A percentile compares a stretch with the other conserved stretches of the same genome.
phyloP scores from a whole-genome alignment of 2,113 vertebrate genomes.

The Ochotona princeps region DNA sequence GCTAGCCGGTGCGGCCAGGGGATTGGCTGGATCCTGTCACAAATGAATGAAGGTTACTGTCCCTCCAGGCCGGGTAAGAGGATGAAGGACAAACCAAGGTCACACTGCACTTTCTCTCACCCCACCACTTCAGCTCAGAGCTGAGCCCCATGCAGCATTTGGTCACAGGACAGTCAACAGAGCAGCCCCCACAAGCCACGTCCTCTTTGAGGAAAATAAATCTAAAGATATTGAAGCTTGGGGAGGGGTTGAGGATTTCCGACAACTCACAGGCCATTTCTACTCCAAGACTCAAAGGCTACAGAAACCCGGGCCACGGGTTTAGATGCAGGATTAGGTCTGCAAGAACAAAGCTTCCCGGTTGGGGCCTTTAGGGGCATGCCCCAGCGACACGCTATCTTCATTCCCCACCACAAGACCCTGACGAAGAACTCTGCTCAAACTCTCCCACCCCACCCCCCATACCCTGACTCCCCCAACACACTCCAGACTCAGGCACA shows the following conservation, averaged over 20 bases:
- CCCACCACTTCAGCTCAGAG: neutral
- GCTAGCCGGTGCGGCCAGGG: too few species aligned
- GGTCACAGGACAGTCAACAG: neutral
- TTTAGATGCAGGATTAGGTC: neutral
- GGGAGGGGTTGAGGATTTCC: neutral
- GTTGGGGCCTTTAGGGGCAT: neutral
- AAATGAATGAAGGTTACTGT: too few species aligned
- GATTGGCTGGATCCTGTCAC: too few species aligned
- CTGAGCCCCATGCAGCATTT: neutral
- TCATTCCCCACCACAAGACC: too few species aligned
- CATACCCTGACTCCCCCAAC: neutral
- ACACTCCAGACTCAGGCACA: neutral
- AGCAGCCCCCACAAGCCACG: neutral
- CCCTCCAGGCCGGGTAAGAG: neutral
- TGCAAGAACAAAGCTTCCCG: neutral
- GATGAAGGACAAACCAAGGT: neutral
- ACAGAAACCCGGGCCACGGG: neutral
- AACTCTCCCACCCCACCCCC: too few species aligned
- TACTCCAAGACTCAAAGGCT: neutral
- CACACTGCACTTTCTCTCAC: fast-evolving
- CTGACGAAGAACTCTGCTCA: too few species aligned
- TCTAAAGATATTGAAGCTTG: neutral
- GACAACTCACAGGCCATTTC: neutral
- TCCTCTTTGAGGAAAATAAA: neutral
- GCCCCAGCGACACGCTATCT: neutral